These are phyloP conservation scores for Microctonus hyperodae DNA, from an alignment of 2,888 invertebrate genomes.

Conservation along the genomic window DNA sequence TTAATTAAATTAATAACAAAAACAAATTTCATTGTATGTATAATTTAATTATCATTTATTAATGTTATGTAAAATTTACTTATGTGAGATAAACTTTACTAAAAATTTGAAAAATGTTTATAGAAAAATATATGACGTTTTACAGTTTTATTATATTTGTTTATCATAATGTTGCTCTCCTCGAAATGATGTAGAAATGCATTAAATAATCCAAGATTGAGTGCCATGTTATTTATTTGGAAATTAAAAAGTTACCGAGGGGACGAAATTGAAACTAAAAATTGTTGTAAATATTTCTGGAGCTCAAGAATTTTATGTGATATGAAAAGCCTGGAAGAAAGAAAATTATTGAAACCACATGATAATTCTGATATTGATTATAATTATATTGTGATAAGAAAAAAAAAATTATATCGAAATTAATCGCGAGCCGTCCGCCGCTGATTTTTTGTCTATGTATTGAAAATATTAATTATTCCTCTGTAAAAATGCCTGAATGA, in stretches of 20 bases:
- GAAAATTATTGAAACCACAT: background rate
- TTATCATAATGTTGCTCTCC: background rate
- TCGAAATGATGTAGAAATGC: background rate
- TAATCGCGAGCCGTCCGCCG: conserved; percentile 30
- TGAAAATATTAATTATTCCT: background rate
- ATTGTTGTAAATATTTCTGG: background rate
- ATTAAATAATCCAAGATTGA: background rate
- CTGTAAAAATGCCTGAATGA: background rate
- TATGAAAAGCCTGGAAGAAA: conserved; percentile 18
- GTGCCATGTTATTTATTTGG: background rate
- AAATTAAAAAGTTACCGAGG: background rate
- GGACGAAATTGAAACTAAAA: background rate
- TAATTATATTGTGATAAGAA: background rate
- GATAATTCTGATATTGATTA: background rate
- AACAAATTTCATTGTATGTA: background rate
- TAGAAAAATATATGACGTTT: background rate
- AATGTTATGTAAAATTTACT: too few species aligned
- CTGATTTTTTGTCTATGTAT: conserved; percentile 14
- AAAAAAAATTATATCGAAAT: conserved; percentile 3
- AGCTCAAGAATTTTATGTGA: conserved; percentile 36
- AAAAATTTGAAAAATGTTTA: background rate
- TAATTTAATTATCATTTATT: background rate
- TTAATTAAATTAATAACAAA: background rate
- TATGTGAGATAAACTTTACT: conserved; percentile 2
- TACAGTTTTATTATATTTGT: background rate